phyloP scores from a whole-genome alignment of 2,888 invertebrate species.

The Epirrhoe alternata region DNA sequence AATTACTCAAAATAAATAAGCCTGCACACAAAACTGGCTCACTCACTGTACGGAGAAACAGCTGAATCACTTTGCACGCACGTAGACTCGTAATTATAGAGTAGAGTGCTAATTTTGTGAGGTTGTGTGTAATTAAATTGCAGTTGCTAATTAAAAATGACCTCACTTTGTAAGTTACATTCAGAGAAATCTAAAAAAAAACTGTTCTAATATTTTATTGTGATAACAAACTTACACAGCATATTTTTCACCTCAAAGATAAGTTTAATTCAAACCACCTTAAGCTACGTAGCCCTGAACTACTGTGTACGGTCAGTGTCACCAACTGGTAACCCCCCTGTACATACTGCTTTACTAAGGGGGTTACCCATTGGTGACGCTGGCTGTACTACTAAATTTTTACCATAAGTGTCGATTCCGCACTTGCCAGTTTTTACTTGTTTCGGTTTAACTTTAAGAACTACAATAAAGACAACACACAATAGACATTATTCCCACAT shows the following conservation, averaged over 20 bases:
- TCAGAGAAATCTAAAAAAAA: no score
- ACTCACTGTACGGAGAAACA: not conserved
- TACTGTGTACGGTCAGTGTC: no score
- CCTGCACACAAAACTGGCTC: slow-evolving; percentile 10
- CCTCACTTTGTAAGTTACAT: no score
- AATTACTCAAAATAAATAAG: slow-evolving; percentile 43
- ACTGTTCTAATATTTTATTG: no score
- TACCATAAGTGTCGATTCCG: not conserved
- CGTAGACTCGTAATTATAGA: not conserved
- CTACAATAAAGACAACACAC: not conserved
- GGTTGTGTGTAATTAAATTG: not conserved
- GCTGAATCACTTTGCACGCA: not conserved
- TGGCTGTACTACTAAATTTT: not conserved
- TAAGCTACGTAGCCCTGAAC: no score
- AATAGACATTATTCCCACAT: slow-evolving; percentile 12
- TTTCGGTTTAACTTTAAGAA: not conserved
- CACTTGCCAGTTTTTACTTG: not conserved
- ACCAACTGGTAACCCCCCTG: no score
- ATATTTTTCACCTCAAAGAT: no score
- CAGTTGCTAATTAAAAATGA: not conserved
- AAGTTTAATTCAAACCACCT: no score
- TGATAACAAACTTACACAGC: no score
- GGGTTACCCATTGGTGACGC: no score
- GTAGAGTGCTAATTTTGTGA: not conserved
- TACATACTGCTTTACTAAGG: no score